Base-by-base conservation (phyloP, 2,113 vertebrate species). In the Poeciliopsis retropinna region DNA sequence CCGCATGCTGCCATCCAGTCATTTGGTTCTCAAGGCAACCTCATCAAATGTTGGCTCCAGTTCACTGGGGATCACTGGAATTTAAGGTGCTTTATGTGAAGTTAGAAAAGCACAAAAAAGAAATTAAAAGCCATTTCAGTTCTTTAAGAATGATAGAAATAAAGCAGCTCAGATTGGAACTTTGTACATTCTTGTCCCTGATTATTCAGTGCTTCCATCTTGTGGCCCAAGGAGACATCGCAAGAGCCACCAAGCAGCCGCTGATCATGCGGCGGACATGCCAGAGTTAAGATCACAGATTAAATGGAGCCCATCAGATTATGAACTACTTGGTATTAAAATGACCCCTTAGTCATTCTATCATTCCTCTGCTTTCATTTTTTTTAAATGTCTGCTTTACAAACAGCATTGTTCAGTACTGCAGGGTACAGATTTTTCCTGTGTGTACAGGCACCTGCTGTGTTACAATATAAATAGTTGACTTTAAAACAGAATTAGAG, bases 151-250 rank as follows among this genome's bases (percentile, higher is more conserved):
- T 32, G 44, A 47, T 19, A 47, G 44, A 19, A 47, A 41, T 3
- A 15, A 41, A 47, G 44, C 44, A 19, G 44, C 44, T 47, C 44
- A 47, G 44, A 25, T 13, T 65, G 14, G 31, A n/a, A 11, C 15
- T 64, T 62, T 27, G 11, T 17, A 63, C 39, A 27, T 71, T n/a
- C 0, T 1, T 64, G 47, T 76, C 77, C 65, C 80, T 82, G 66
- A 82, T 71, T 75, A 64, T 87, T 74, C 75, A 85, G 86, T 89
- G 89, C 88, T 85, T 84, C 87, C 85, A 87, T 86, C 86, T 89
- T 87, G 84, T 88, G 86, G 90, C 70, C 12, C 34, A 2, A 44
- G 66, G 64, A 64, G 75, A 61, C 37, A 41, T 64, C 62, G 83
- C 85, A 0, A 1, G 66, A 65, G 64, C 14, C 44, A 17, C 44